phyloP scores from a whole-genome alignment of 2,113 vertebrate genomes.

The Charina bottae region DNA sequence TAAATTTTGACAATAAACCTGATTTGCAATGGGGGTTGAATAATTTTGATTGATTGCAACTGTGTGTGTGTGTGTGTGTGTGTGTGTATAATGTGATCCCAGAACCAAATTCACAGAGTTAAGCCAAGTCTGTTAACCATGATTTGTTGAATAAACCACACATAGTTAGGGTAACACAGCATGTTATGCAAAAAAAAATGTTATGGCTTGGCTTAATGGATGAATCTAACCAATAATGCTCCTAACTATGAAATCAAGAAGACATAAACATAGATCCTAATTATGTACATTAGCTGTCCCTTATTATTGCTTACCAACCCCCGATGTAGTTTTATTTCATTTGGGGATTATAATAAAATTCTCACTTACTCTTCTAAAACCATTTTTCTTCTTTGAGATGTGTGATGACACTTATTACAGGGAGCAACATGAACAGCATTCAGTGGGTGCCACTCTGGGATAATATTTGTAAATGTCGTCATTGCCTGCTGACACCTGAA shows the following conservation, averaged over 20 bases:
- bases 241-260: not conserved
- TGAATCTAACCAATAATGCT: not conserved
- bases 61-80: no score
- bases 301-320: not conserved
- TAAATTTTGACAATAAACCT: no score
- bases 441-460: conserved; percentile 87
- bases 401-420: conserved; percentile 81
- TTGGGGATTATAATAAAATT: conserved; percentile 29
- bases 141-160: not conserved
- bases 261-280: not conserved
- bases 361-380: conserved; percentile 83
- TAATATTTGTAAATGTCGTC: conserved; percentile 82
- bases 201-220: not conserved
- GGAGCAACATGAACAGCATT: conserved; percentile 78
- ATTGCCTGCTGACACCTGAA: conserved; percentile 78
- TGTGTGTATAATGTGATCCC: not conserved
- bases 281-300: not conserved
- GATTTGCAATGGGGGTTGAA: no score
- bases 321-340: conserved; percentile 4
- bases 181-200: not conserved
- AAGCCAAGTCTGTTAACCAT: not conserved
- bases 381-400: conserved; percentile 82
- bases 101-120: not conserved
- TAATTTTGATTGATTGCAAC: no score
- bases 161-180: not conserved